phyloP scores from a whole-genome alignment of 1,140 invertebrate genomes.

The Tetramorium simillimum region DNA sequence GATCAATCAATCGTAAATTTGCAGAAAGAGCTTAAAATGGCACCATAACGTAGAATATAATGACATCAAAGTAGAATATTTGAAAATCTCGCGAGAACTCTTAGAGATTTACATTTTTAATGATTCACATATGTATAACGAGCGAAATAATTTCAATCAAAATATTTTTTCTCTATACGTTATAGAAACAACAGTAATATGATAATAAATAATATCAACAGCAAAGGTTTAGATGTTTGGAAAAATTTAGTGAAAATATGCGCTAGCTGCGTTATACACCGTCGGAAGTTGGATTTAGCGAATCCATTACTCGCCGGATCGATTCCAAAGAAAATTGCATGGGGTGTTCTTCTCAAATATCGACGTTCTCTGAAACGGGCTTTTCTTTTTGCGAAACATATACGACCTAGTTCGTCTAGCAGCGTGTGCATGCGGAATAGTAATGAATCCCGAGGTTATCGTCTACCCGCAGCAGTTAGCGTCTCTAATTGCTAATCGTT shows the following conservation, averaged over 20 bases:
- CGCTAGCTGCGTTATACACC: background rate
- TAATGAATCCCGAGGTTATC: constrained; percentile 44
- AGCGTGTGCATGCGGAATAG: constrained; percentile 9
- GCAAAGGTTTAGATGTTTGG: background rate
- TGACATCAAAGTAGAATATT: background rate
- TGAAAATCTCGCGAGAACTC: background rate
- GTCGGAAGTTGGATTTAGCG: background rate
- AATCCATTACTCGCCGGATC: background rate
- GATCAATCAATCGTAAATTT: background rate
- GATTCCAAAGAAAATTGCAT: background rate
- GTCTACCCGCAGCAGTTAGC: constrained; percentile 12
- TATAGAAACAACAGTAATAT: too few species aligned
- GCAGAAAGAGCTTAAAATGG: background rate
- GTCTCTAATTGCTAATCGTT: constrained; percentile 42
- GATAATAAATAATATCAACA: background rate
- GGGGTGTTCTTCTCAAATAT: background rate
- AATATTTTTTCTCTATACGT: too few species aligned
- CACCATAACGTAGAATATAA: background rate
- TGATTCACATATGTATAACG: background rate
- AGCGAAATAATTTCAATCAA: too few species aligned
- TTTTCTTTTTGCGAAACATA: constrained; percentile 27
- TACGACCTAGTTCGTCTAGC: constrained; percentile 12
- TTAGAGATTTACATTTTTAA: background rate
- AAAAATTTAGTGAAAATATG: background rate
- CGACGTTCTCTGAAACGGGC: constrained; percentile 1